Evolutionary conservation across 2,797 vertebrate species (phyloP), one percentile per base, ranked within the genome.

Genomic region (Artibeus lituratus): DNA sequence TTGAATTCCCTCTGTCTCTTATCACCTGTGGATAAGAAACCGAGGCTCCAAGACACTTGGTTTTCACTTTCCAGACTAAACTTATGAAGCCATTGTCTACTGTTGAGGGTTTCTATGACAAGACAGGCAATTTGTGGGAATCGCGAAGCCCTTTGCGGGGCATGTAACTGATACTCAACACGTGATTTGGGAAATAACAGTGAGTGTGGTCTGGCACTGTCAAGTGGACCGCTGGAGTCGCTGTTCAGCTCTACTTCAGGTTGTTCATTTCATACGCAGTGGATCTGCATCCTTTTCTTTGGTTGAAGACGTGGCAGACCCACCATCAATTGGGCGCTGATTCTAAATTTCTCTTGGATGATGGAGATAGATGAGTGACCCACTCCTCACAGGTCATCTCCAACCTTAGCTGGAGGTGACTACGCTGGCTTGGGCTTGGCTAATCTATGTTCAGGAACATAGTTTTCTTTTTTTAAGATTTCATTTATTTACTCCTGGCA

Each of bases 271-370:
- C 22, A 16, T 39, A 49, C n/a, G 5, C 26, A 26, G 3, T 18
- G n/a, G 47, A n/a, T 29, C 8, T 69, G 6, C 29, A 29, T 1
- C 49, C 42, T 74, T 53, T 59, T 29, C 44, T n/a, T 16, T 7
- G n/a, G 35, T 16, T 7, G 14, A 74, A 67, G 76, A 21, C 1
- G 1, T 0, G 11, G 21, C 39, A 42, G 29, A 24, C 0, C 10
- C 32, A 9, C 19, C 74, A 42, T 26, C n/a, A 3, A 12, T 0
- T 12, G 32, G 62, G 32, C 0, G 0, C 3, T 11, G 18, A 4
- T 42, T 57, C 16, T 29, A 37, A n/a, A 16, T 29, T 49, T 47
- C 78, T 69, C 35, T 80, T 2, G 15, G 29, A 39, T 0, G 0
- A 22, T 4, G 24, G 49, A 67, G 76, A 12, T n/a, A n/a, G 26